A percentile compares a stretch with the other conserved stretches of the same genome.
phyloP scores from a whole-genome alignment of 2,113 vertebrate species.

The Perognathus longimembris region DNA sequence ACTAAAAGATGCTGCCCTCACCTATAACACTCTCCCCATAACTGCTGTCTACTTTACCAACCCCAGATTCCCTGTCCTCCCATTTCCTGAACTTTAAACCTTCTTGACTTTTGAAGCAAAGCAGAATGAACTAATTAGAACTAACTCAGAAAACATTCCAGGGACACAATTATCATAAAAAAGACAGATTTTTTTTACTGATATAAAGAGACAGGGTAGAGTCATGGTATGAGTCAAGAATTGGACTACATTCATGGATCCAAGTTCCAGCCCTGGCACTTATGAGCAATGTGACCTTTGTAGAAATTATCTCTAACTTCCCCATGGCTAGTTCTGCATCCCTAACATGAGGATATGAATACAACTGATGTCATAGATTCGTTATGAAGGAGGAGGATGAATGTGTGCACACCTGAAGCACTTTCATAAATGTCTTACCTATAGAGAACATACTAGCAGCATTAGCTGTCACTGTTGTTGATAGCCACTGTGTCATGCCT shows the following conservation, averaged over 20 bases:
- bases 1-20: background rate
- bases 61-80: background rate
- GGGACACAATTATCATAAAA: background rate
- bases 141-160: slow-evolving; percentile 35
- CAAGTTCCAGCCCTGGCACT: background rate
- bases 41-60: background rate
- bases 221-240: background rate
- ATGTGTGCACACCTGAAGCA: background rate
- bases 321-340: background rate
- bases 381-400: background rate
- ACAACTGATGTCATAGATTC: background rate
- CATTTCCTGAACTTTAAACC: background rate
- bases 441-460: background rate
- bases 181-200: slow-evolving; percentile 17
- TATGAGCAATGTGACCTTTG: background rate
- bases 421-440: background rate
- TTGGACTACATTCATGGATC: background rate
- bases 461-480: background rate
- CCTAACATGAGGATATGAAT: background rate
- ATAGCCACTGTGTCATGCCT: background rate
- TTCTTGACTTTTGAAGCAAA: slow-evolving; percentile 1
- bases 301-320: background rate
- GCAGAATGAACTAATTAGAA: background rate
- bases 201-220: background rate
- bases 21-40: background rate